Conservation (phyloP, 1,140 invertebrate species). For the Pentalonia nigronervosa region DNA sequence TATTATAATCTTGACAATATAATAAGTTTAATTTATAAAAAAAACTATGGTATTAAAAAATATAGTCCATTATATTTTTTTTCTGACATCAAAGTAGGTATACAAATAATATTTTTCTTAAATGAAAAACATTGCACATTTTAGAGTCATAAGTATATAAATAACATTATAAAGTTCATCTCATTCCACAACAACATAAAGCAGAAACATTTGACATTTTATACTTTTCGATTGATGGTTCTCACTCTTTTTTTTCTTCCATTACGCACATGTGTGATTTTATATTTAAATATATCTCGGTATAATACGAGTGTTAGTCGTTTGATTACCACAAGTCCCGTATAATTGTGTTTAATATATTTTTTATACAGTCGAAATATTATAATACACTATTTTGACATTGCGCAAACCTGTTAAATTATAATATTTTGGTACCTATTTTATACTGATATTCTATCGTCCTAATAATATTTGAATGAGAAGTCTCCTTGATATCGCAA, state of each 20-base stretch:
- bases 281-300: background rate
- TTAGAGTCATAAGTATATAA: too few relatives aligned
- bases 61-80: too few relatives aligned
- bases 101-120: too few relatives aligned
- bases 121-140: too few relatives aligned
- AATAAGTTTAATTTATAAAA: too few relatives aligned
- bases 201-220: background rate
- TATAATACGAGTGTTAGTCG: background rate
- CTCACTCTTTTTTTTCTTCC: background rate
- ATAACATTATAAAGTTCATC: background rate
- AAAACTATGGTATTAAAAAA: too few relatives aligned
- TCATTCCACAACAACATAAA: background rate
- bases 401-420: background rate
- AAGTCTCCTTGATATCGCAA: background rate
- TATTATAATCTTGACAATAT: too few relatives aligned
- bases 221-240: background rate
- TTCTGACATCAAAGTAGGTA: background rate
- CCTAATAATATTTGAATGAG: too few relatives aligned
- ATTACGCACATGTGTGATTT: background rate
- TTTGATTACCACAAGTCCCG: background rate
- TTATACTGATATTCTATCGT: background rate
- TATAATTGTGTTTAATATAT: background rate
- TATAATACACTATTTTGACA: background rate
- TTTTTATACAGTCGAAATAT: background rate
- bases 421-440: too few relatives aligned